Base-by-base conservation (phyloP, 2,888 invertebrate species). In the Halictus quadricinctus region DNA sequence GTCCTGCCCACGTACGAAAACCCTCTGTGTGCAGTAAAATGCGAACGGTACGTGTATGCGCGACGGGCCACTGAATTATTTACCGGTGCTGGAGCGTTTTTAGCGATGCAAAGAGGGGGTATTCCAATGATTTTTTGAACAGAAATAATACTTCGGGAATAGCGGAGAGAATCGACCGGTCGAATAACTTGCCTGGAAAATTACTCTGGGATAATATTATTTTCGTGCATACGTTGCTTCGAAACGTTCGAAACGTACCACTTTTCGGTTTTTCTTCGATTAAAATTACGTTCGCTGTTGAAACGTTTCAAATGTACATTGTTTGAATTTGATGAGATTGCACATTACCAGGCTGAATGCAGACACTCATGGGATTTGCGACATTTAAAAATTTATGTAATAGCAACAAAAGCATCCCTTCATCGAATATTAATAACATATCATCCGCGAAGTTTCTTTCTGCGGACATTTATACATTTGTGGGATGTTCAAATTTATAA, bases 1-100 rank as follows among this genome's bases (percentile, higher is more conserved):
- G 84, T 87, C 85, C 85, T 88, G 83, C 83, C 83, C 85, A 81
- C 76, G 76, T 79, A 86, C 82, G 84, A 87, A 89, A 89, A 86
- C 86, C 83, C 85, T 58, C 70, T 15, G 60, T 54, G 79, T 73
- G 74, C 66, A 66, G 75, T 73, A 72, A 81, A 80, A 76, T 75
- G 48, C 74, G 25, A 25, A 43, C 18, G 70, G 58, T 66, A 41
- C 13, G 69, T 82, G 54, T 75, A 64, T 46, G 81, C 36, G 75
- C 58, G 25, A 50, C 70, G 70, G n/a, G 69, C 36, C 73, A 25
- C 70, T 85, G 66, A 25, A 85, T 81, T 84, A 84, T 85, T 85
- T 54, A 60, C 25, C 41, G 43, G 21, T 43, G 36, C 60, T 69
- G 18, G 18, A 13, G 12, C 15, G 46, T 58, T 48, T 64, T 54